Conservation (phyloP, 1,140 invertebrate species). For the Leptinotarsa undecemlineata region DNA sequence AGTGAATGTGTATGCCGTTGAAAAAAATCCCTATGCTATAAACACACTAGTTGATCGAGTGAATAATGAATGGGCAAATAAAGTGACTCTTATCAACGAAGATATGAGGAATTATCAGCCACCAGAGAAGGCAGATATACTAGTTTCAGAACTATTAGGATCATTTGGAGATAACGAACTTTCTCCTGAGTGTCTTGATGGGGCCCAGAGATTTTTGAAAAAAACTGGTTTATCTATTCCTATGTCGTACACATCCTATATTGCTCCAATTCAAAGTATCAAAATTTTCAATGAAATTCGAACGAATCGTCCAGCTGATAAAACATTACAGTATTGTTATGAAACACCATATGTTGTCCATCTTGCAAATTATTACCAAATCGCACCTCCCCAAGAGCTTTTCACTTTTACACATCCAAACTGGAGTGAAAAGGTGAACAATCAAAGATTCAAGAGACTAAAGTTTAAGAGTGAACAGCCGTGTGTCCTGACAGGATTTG, state of each 20-base stretch:
- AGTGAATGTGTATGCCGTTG: conserved; percentile 88
- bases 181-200: conserved; percentile 97
- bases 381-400: conserved; percentile 72
- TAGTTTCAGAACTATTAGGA: conserved; percentile 95
- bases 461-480: conserved; percentile 74
- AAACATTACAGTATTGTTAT: conserved; percentile 48
- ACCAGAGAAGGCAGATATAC: conserved; percentile 88
- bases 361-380: conserved; percentile 86
- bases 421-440: conserved; percentile 66
- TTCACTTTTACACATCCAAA: conserved; percentile 93
- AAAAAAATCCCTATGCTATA: conserved; percentile 97
- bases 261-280: conserved; percentile 82
- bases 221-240: conserved; percentile 93
- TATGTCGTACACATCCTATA: conserved; percentile 84
- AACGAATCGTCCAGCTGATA: conserved; percentile 45
- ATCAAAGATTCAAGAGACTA: conserved; percentile 73
- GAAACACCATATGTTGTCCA: conserved; percentile 93
- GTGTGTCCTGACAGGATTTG: conserved; percentile 88
- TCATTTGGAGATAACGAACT: conserved; percentile 99
- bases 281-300: conserved; percentile 77
- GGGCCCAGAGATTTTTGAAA: conserved; percentile 87
- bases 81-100: conserved; percentile 73
- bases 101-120: conserved; percentile 91
- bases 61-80: conserved; percentile 79
- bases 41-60: conserved; percentile 83